Conservation (phyloP, 2,113 vertebrate genomes). For the Ciconia stormi region DNA sequence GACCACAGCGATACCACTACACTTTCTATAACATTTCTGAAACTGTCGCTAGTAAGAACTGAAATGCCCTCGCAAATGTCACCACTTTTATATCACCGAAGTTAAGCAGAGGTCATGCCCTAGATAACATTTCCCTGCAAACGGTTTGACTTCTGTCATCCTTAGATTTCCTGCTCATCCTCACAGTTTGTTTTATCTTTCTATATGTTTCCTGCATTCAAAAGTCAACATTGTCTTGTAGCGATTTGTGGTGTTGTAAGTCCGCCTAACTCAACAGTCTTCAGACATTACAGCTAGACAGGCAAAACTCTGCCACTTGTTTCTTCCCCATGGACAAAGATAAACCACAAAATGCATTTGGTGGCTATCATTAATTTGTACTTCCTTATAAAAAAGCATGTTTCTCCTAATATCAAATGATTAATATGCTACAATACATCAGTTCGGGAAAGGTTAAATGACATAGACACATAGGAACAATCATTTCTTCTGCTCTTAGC, state of each 20-base stretch:
- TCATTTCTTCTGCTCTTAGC: neutral
- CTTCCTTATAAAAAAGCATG: neutral
- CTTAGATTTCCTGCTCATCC: neutral
- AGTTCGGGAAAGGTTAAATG: neutral
- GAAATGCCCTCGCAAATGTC: neutral
- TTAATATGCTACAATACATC: neutral
- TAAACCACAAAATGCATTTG: neutral
- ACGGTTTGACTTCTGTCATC: neutral
- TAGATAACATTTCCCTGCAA: neutral
- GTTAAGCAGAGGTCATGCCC: neutral
- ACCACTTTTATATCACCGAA: neutral
- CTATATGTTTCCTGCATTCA: neutral
- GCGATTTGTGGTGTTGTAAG: rapidly evolving
- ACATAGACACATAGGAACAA: neutral
- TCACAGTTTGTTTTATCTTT: neutral
- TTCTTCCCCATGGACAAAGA: neutral
- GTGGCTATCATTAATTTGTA: neutral
- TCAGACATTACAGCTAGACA: neutral
- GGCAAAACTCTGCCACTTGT: neutral
- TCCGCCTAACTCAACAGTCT: neutral
- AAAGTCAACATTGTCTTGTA: neutral
- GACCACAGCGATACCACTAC: neutral
- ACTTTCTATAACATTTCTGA: neutral
- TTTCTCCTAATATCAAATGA: neutral
- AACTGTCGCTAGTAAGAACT: neutral